Percentiles rank a stretch among this genome's conserved stretches.
Conservation (phyloP, 2,113 vertebrate genomes). For the Microcebus murinus region DNA sequence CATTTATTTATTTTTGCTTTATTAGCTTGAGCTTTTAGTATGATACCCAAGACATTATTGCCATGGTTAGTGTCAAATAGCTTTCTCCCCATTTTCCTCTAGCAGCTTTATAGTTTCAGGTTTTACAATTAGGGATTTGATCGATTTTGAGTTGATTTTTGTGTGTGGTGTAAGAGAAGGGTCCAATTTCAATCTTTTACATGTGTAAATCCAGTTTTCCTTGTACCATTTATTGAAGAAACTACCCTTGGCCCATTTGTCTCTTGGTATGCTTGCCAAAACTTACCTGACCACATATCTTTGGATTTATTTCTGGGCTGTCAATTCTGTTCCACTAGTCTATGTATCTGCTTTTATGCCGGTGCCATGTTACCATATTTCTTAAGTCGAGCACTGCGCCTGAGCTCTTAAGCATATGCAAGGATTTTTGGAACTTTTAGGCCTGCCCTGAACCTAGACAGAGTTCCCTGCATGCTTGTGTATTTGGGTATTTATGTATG, state of each 20-base stretch:
- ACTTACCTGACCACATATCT: background rate
- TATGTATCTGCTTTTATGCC: background rate
- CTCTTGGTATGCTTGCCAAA: background rate
- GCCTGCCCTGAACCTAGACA: background rate
- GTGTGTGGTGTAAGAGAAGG: background rate
- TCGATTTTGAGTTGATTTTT: background rate
- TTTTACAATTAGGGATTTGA: background rate
- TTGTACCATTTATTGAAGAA: background rate
- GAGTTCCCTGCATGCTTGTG: background rate
- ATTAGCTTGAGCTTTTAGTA: background rate
- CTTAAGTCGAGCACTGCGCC: background rate
- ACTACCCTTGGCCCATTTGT: background rate
- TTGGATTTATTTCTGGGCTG: background rate
- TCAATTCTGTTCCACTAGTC: background rate
- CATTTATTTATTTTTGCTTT: background rate
- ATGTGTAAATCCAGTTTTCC: background rate
- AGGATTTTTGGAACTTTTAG: background rate
- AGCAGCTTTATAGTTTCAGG: background rate
- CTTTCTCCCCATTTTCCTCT: background rate
- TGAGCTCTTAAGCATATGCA: background rate
- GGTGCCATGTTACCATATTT: background rate
- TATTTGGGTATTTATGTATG: background rate
- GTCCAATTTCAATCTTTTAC: background rate
- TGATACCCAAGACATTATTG: background rate
- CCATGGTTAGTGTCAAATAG: background rate